Percentiles rank a stretch among this genome's conserved stretches.
phyloP scores from a whole-genome alignment of 2,888 invertebrate species.

The Diadegma fenestrale region DNA sequence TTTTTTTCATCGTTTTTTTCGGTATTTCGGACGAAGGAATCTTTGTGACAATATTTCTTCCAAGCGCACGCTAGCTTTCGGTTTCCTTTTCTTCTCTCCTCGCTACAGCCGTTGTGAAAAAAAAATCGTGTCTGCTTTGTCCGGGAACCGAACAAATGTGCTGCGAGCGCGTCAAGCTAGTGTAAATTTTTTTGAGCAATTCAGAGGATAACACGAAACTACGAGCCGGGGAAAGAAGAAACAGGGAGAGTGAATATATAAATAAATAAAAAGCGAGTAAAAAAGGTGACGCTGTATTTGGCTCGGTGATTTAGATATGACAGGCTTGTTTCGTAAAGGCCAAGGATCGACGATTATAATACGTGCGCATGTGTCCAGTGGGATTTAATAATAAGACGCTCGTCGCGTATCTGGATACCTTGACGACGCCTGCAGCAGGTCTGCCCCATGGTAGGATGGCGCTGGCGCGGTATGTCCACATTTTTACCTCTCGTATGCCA shows the following conservation, averaged over 20 bases:
- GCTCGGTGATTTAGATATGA: slow-evolving; percentile 75
- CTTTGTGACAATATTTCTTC: slow-evolving; percentile 32
- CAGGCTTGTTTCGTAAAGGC: slow-evolving; percentile 76
- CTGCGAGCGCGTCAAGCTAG: slow-evolving; percentile 12
- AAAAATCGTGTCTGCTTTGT: slow-evolving; percentile 14
- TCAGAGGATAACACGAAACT: slow-evolving; percentile 2
- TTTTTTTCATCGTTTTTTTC: slow-evolving; percentile 16
- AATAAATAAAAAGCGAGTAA: slow-evolving; percentile 16
- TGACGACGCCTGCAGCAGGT: slow-evolving; percentile 86
- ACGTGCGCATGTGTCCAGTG: slow-evolving; percentile 84
- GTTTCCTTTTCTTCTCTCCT: background rate
- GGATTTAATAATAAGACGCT: slow-evolving; percentile 82
- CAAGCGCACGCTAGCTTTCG: slow-evolving; percentile 9
- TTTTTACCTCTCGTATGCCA: background rate
- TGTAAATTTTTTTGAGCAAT: background rate
- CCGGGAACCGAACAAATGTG: slow-evolving; percentile 46
- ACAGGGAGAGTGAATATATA: slow-evolving; percentile 61
- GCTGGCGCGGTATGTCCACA: slow-evolving; percentile 87
- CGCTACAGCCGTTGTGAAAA: background rate
- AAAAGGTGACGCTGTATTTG: slow-evolving; percentile 56
- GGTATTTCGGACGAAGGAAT: background rate
- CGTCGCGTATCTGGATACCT: slow-evolving; percentile 86
- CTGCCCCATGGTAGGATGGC: slow-evolving; percentile 89
- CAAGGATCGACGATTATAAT: slow-evolving; percentile 76
- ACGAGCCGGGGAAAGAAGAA: slow-evolving; percentile 8